A percentile compares a stretch with the other conserved stretches of the same genome.
phyloP scores from a whole-genome alignment of 2,888 invertebrate species.

The Phaedon cochleariae region DNA sequence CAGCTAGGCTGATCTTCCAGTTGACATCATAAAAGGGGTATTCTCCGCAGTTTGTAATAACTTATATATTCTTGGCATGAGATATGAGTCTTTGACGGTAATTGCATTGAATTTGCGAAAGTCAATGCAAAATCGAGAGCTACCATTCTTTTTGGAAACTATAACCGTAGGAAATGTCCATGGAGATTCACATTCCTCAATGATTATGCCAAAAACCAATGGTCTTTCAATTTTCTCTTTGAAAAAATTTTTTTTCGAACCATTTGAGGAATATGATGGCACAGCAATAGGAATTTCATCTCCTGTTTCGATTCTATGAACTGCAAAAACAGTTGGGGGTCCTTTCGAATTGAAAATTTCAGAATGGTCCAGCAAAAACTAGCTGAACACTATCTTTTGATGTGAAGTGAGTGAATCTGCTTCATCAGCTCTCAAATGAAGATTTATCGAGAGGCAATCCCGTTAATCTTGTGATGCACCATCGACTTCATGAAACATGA shows the following conservation, averaged over 20 bases:
- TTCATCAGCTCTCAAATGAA: not conserved
- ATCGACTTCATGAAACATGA: too few species aligned
- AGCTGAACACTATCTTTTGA: too few species aligned
- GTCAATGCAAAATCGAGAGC: not conserved
- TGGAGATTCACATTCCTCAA: not conserved
- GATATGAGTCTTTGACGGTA: not conserved
- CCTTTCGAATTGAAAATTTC: slow-evolving; percentile 3
- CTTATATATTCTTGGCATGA: too few species aligned
- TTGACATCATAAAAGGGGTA: not conserved
- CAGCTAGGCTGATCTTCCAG: too few species aligned
- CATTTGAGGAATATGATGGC: too few species aligned
- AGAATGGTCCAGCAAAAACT: not conserved
- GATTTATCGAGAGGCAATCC: not conserved
- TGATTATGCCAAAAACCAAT: not conserved
- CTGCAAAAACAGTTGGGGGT: slow-evolving; percentile 3
- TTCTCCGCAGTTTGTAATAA: not conserved
- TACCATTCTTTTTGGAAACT: too few species aligned
- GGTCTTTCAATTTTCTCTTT: too few species aligned
- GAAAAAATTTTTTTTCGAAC: too few species aligned
- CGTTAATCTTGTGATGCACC: too few species aligned
- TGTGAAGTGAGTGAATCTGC: too few species aligned
- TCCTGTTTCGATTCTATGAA: slow-evolving; percentile 3
- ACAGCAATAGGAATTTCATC: not conserved
- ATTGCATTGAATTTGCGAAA: not conserved
- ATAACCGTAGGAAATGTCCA: not conserved